A percentile compares a stretch with the other conserved stretches of the same genome.
Evolutionary conservation across 2,888 invertebrate species (phyloP).

Genomic region (Eupithecia subfuscata): DNA sequence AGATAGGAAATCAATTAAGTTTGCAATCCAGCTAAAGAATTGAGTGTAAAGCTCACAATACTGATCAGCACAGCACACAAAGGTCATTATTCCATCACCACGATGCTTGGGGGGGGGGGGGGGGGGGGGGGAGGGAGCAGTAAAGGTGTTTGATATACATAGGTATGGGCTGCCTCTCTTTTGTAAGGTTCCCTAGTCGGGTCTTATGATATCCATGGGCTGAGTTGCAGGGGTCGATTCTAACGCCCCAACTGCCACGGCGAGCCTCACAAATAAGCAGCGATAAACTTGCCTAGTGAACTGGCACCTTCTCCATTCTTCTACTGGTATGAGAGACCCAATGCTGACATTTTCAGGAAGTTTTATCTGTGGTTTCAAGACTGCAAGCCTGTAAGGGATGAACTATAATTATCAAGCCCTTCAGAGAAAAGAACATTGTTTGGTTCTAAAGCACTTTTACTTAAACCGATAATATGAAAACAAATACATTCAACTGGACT

Average conservation of each 20-base stretch:
- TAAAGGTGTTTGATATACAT: too few species aligned
- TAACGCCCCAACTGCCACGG: background rate
- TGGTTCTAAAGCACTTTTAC: too few species aligned
- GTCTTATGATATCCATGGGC: background rate
- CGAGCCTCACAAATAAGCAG: background rate
- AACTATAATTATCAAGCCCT: conserved; percentile 36
- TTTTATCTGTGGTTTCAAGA: conserved; percentile 72
- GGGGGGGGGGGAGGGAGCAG: too few species aligned
- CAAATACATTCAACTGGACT: too few species aligned
- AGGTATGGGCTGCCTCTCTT: background rate
- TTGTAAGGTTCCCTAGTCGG: background rate
- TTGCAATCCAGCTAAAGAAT: background rate
- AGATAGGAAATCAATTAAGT: background rate
- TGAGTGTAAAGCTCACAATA: too few species aligned
- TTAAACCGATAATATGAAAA: too few species aligned
- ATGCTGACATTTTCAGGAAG: conserved; percentile 59
- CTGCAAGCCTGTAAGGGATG: conserved; percentile 80
- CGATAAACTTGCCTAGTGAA: conserved; percentile 83
- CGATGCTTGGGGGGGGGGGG: too few species aligned
- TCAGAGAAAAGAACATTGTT: background rate
- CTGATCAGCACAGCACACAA: too few species aligned
- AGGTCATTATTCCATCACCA: too few species aligned
- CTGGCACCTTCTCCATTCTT: conserved; percentile 86
- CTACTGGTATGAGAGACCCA: conserved; percentile 84
- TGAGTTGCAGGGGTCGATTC: background rate